Evolutionary conservation across 2,113 vertebrate species (phyloP), one percentile per base, ranked within the genome.

Genomic region (Hemichromis elongatus): DNA sequence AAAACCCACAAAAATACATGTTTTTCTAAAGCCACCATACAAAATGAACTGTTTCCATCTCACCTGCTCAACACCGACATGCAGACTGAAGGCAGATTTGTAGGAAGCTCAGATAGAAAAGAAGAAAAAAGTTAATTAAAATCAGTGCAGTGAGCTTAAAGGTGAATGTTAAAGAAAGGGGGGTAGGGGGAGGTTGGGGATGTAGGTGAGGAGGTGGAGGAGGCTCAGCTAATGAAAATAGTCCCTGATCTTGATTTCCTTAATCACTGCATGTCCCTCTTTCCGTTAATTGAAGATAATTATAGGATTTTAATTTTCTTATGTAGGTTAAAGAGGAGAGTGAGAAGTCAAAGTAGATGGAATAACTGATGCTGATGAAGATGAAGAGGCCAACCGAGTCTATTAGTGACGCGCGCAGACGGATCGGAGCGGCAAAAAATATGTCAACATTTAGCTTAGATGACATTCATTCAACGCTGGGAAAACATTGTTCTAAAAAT

Each of bases 301-400:
- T 96, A 96, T 97, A 97, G 96, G 95, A 95, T 95, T 96, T 96
- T 96, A 96, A 96, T 97, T 96, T 96, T 80, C 93, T 89, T 94
- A 97, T 96, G 95, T 97, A 96, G 96, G 96, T 96, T 97, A 96
- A 91, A 94, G 94, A 95, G 89, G 93, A 93, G 90, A 94, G 92
- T 89, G 91, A 94, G 90, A 92, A 94, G 93, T 94, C 91, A 93
- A 90, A 89, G 89, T 73, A 79, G 88, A 93, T 89, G 90, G 54
- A 82, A 63, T 70, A 85, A 88, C 59, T 87, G 94, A 94, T 55
- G 89, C 84, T 82, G 92, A 94, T 92, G 92, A 94, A 95, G 94
- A 93, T 40, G 89, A 83, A 61, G 83, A 91, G 90, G 88, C 86
- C 24, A 47, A 77, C 85, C 0, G 55, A 87, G 80, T 91, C 63